Percentiles rank a stretch among this genome's conserved stretches.
phyloP scores from a whole-genome alignment of 2,797 vertebrate genomes.

The Esox masquinongy region DNA sequence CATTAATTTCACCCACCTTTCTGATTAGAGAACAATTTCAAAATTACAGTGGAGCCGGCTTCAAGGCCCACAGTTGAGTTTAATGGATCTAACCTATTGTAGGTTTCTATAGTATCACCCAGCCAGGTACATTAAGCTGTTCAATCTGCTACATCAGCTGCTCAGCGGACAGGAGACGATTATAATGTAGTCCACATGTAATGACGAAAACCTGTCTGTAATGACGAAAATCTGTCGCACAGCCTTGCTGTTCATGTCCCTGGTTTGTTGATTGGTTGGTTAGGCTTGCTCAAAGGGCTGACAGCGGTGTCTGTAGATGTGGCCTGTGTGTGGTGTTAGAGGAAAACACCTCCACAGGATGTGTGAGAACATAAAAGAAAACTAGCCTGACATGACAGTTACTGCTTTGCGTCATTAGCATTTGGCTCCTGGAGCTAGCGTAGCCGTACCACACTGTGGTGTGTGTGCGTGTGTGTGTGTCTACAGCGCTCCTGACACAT shows the following conservation, averaged over 20 bases:
- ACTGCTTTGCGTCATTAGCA: conserved; percentile 14
- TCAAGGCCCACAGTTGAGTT: background rate
- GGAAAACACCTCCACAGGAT: background rate
- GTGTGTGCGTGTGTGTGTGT: background rate
- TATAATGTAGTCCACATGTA: background rate
- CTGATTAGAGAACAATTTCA: too few species aligned
- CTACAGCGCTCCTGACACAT: conserved; percentile 40
- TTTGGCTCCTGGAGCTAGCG: background rate
- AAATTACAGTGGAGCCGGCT: too few species aligned
- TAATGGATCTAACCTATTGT: background rate
- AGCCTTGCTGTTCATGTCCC: background rate
- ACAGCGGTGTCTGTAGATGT: background rate
- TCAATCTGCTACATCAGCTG: background rate
- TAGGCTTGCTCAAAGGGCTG: background rate
- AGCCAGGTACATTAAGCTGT: background rate
- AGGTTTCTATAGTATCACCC: background rate
- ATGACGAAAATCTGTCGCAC: background rate
- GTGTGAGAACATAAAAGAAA: background rate
- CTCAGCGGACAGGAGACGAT: background rate
- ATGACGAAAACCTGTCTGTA: background rate
- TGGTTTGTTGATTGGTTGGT: background rate
- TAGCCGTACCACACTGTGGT: background rate
- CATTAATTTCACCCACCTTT: too few species aligned
- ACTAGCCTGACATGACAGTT: conserved; percentile 11
- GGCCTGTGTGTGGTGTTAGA: background rate